Evolutionary conservation across 2,888 invertebrate genomes (phyloP), one percentile per base, ranked within the genome.

Genomic region (Mythimna loreyi): DNA sequence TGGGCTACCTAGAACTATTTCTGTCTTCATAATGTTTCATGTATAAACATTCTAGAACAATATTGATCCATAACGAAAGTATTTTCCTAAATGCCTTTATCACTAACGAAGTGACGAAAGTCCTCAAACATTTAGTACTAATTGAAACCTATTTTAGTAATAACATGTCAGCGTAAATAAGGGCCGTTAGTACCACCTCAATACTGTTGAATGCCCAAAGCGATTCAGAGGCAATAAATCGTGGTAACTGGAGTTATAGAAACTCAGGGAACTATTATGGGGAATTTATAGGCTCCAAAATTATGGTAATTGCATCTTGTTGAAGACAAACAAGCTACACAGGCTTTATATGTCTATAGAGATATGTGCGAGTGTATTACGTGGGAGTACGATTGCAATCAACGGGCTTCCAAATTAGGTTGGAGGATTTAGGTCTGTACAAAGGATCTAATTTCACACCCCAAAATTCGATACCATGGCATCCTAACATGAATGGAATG

Each of bases 71-170:
- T 49, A 36, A 58, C 40, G 52, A 68, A 77, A 74, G 52, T 56
- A 30, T 60, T 73, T 49, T 75, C 61, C 62, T 69, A 78, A 74
- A 73, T 56, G 67, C 72, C 70, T 77, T 80, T 80, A 67, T 75
- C 63, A 30, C 45, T 68, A 78, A 72, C 70, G 40, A 78, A 68
- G 47, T 67, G 53, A 53, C 69, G 59, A 67, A 77, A 58, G 71
- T 72, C 64, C 56, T 65, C 64, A 50, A 80, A 36, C 61, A 74
- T 76, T 82, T 65, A 72, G 62, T 63, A 62, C 76, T 83, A 83
- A 82, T 82, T 83, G 83, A 82, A 81, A 82, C 79, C 77, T 81
- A 81, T 82, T 72, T 69, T 71, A 76, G 67, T 69, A 61, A 81
- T 71, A 80, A 72, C 55, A 60, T 69, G 74, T 79, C 77, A 72